Conservation (phyloP, 2,888 invertebrate species). For the Portevinia maculata region DNA sequence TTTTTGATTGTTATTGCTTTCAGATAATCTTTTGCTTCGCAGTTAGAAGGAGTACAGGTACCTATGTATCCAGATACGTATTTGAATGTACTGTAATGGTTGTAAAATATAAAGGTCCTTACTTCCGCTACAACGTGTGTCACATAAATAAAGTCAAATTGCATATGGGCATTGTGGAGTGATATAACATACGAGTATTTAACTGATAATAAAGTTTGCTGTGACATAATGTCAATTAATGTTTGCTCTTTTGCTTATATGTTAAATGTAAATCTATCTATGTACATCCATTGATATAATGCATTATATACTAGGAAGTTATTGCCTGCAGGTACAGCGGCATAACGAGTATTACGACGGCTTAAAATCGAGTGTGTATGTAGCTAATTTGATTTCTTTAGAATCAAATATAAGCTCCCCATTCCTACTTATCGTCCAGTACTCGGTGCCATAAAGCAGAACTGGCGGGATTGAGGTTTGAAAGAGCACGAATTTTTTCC, state of each 20-base stretch:
- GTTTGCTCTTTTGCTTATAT: neutral
- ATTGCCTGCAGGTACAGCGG: conserved; percentile 16
- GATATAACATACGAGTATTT: conserved; percentile 27
- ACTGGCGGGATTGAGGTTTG: too few relatives aligned
- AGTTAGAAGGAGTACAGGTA: neutral
- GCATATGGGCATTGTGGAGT: conserved; percentile 56
- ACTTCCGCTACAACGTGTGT: neutral
- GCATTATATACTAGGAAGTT: neutral
- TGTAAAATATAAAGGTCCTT: conserved; percentile 30
- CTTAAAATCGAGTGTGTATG: conserved; percentile 2
- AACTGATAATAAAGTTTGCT: conserved; percentile 24
- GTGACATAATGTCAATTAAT: conserved; percentile 52
- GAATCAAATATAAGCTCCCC: too few relatives aligned
- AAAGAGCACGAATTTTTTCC: too few relatives aligned
- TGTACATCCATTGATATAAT: neutral
- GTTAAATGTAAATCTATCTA: neutral
- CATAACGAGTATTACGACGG: conserved; percentile 23
- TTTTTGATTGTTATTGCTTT: conserved; percentile 69
- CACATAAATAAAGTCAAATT: conserved; percentile 30
- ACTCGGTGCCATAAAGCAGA: too few relatives aligned
- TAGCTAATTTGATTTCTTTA: too few relatives aligned
- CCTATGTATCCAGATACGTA: conserved; percentile 11
- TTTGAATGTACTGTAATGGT: conserved; percentile 37
- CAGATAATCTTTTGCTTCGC: conserved; percentile 51
- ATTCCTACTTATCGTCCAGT: too few relatives aligned